A percentile compares a stretch with the other conserved stretches of the same genome.
Conservation (phyloP, 2,113 vertebrate species). For the Hemichromis elongatus region DNA sequence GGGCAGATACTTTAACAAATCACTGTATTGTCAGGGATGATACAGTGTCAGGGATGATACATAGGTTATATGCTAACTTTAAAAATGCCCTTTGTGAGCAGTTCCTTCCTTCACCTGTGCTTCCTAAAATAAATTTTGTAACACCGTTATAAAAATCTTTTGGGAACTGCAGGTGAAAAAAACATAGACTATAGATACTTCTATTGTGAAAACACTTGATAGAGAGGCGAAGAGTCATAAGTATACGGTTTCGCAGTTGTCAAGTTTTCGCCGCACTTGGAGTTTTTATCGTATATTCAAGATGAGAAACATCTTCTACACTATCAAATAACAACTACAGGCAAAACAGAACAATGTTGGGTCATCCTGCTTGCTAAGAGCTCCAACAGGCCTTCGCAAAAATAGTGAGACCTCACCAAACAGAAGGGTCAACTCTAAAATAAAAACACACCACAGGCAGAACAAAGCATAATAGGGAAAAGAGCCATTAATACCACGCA, state of each 20-base stretch:
- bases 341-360: background rate
- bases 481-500: background rate
- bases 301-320: background rate
- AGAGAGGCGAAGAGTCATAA: background rate
- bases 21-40: background rate
- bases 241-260: background rate
- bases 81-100: background rate
- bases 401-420: background rate
- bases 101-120: background rate
- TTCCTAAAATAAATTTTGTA: background rate
- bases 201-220: background rate
- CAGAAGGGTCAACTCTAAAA: background rate
- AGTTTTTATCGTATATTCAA: background rate
- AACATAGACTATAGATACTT: background rate
- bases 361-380: background rate
- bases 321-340: background rate
- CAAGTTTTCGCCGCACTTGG: background rate
- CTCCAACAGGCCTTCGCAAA: background rate
- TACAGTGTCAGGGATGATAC: rapidly evolving
- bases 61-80: background rate
- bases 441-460: background rate
- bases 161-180: background rate
- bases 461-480: background rate
- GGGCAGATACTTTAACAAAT: background rate
- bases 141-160: background rate